Conservation (phyloP, 2,797 vertebrate species). For the Muscicapa striata region DNA sequence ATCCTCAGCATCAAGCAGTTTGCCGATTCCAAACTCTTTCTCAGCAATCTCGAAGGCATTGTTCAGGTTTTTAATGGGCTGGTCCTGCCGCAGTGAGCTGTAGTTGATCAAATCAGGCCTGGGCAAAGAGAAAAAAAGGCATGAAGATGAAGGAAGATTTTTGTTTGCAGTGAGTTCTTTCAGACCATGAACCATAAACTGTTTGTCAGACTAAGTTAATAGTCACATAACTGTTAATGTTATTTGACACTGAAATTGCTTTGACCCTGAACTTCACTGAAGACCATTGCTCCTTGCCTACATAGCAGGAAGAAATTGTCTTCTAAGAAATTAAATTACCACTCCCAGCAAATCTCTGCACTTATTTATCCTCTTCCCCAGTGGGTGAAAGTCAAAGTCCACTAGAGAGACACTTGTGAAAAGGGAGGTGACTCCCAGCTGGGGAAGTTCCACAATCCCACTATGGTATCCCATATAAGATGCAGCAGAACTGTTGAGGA, state of each 20-base stretch:
- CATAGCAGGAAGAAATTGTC: background rate
- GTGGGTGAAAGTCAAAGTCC: background rate
- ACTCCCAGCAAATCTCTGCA: background rate
- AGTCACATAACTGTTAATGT: background rate
- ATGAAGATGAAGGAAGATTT: background rate
- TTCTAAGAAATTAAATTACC: background rate
- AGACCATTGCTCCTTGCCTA: background rate
- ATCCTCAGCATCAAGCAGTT: constrained; percentile 89
- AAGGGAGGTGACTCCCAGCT: background rate
- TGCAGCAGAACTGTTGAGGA: background rate
- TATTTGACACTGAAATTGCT: background rate
- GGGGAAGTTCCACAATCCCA: background rate
- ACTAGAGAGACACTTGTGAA: background rate
- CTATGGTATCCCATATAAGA: background rate
- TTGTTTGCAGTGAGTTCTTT: background rate
- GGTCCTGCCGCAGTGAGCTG: constrained; percentile 69
- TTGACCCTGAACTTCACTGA: background rate
- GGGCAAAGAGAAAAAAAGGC: background rate
- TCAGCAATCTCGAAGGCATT: constrained; percentile 86
- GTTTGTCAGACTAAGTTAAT: background rate
- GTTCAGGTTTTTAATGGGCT: constrained; percentile 78
- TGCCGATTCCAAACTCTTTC: constrained; percentile 84
- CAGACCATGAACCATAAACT: background rate
- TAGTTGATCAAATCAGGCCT: constrained; percentile 91
- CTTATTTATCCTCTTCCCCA: background rate